Evolutionary conservation across 2,113 vertebrate species (phyloP).

Genomic region (Chrysochloris asiatica): DNA sequence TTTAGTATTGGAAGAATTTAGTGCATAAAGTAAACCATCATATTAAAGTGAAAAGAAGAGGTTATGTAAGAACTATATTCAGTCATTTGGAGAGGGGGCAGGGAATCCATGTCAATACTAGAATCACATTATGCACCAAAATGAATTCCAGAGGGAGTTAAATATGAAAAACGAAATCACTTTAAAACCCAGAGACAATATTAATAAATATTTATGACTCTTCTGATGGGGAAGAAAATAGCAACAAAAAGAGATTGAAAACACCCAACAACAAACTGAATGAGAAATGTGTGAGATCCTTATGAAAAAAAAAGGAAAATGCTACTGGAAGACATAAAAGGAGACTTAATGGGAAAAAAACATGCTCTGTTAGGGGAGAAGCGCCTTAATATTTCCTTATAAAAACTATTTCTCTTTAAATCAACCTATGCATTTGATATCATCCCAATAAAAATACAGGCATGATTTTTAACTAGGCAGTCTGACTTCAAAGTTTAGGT

Average conservation of each 20-base stretch:
- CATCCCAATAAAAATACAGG: neutral
- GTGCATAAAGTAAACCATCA: neutral
- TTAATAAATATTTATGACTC: conserved; percentile 35
- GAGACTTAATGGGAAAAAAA: neutral
- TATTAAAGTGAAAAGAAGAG: neutral
- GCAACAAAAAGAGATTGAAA: neutral
- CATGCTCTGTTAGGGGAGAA: neutral
- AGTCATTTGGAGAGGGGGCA: neutral
- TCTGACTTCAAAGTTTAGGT: neutral
- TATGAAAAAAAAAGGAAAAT: conserved; percentile 12
- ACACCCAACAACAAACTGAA: neutral
- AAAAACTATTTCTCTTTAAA: neutral
- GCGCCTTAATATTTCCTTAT: neutral
- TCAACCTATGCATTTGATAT: neutral
- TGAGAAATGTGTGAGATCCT: neutral
- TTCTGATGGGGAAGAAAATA: neutral
- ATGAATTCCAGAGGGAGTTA: conserved; percentile 49
- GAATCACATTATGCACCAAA: conserved; percentile 6
- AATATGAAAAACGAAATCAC: conserved; percentile 26
- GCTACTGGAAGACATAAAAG: neutral
- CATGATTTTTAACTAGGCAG: conserved; percentile 1
- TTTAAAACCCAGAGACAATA: neutral
- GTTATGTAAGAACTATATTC: neutral
- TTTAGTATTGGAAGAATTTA: neutral
- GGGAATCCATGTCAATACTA: neutral